These are phyloP conservation scores for Platalea minor DNA, from an alignment of 2,797 vertebrate species.

Conservation along the genomic window DNA sequence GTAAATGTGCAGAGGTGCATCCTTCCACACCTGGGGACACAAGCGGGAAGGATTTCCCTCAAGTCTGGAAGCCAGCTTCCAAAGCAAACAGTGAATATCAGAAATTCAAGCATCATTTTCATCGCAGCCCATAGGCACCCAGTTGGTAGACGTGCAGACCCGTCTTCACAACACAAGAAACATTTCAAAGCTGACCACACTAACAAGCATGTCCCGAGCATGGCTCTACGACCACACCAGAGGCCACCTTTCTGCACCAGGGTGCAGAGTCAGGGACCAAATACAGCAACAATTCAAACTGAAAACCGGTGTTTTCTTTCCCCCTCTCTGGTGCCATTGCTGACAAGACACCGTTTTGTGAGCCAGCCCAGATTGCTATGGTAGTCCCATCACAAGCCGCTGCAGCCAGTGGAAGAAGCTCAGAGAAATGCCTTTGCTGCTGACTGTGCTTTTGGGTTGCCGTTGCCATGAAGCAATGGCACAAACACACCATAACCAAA, in stretches of 20 bases:
- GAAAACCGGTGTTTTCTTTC: background rate
- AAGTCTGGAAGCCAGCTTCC: background rate
- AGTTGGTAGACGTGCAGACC: background rate
- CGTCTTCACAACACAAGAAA: background rate
- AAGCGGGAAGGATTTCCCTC: background rate
- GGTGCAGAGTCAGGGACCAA: background rate
- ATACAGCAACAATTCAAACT: background rate
- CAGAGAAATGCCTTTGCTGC: background rate
- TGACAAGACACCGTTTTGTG: background rate
- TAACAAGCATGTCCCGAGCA: background rate
- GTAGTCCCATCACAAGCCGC: background rate
- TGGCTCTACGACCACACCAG: background rate
- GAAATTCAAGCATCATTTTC: background rate
- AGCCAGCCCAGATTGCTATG: background rate
- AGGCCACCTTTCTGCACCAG: background rate
- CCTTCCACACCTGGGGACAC: background rate
- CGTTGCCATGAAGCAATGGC: slow-evolving; percentile 42
- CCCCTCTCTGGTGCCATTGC: background rate
- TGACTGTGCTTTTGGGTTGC: background rate
- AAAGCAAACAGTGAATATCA: background rate
- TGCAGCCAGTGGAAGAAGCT: background rate
- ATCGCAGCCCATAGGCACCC: background rate
- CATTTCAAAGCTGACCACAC: background rate
- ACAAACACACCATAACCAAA: slow-evolving; percentile 35
- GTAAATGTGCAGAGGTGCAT: background rate